Evolutionary conservation across 2,797 vertebrate species (phyloP).

Genomic region (Squalus acanthias): DNA sequence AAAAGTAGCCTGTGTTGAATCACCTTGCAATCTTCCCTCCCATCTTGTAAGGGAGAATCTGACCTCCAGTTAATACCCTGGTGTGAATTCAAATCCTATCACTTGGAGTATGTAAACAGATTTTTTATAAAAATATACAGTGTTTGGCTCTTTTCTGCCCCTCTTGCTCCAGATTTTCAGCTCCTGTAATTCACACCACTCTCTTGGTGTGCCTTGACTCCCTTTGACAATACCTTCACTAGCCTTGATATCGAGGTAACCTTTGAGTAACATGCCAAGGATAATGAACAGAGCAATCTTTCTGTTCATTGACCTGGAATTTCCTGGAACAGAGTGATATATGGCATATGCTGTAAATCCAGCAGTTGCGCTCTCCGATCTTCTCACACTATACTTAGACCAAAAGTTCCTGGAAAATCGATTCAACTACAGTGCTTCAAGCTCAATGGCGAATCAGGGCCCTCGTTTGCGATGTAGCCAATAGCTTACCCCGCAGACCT

Average conservation of each 20-base stretch:
- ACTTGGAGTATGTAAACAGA: background rate
- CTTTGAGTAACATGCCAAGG: background rate
- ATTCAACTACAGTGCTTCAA: background rate
- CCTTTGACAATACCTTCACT: background rate
- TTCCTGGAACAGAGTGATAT: background rate
- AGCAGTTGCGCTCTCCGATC: background rate
- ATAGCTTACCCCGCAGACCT: background rate
- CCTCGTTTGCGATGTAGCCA: background rate
- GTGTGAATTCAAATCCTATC: background rate
- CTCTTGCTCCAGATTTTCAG: background rate
- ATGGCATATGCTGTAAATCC: background rate
- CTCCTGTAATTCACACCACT: background rate
- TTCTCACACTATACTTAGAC: background rate
- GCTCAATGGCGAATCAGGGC: background rate
- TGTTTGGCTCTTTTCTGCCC: background rate
- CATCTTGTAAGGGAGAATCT: background rate
- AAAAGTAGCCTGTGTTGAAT: background rate
- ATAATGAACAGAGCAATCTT: background rate
- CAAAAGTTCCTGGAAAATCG: background rate
- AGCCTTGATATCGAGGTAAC: too few species aligned
- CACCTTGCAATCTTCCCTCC: background rate
- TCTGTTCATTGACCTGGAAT: background rate
- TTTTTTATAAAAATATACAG: background rate
- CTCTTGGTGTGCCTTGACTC: background rate
- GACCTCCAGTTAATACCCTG: background rate